phyloP scores from a whole-genome alignment of 2,113 vertebrate genomes.

The Erpornis zantholeuca region DNA sequence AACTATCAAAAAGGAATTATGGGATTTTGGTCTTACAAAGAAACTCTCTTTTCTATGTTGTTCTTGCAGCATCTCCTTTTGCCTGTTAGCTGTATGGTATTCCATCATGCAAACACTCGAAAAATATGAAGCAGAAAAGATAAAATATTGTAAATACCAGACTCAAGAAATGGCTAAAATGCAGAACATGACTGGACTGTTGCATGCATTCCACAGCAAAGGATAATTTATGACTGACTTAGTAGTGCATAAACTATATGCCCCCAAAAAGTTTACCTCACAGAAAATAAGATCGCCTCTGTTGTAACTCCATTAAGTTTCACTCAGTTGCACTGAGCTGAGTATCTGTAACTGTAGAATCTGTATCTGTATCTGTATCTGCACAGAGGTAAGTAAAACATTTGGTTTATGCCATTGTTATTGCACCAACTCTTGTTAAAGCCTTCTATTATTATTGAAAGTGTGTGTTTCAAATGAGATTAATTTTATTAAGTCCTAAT shows the following conservation, averaged over 20 bases:
- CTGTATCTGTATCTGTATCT: no score
- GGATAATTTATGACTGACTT: background rate
- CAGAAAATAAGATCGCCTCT: background rate
- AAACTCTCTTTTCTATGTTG: background rate
- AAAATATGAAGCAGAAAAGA: background rate
- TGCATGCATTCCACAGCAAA: background rate
- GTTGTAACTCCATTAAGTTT: background rate
- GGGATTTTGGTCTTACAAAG: background rate
- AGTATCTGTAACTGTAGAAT: no score
- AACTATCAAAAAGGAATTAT: background rate
- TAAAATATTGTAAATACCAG: background rate
- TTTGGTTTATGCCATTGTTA: background rate
- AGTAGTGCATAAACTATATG: background rate
- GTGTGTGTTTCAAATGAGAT: background rate
- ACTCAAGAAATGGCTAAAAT: background rate
- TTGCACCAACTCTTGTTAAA: background rate
- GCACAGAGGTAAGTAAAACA: background rate
- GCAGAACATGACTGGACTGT: background rate
- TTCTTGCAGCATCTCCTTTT: background rate
- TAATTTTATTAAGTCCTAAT: background rate
- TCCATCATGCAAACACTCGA: background rate
- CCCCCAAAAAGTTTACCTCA: background rate
- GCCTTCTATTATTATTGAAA: background rate
- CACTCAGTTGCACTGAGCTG: background rate
- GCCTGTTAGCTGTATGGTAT: background rate